Evolutionary conservation across 2,888 invertebrate genomes (phyloP).

Genomic region (Monoplex corrugatus): DNA sequence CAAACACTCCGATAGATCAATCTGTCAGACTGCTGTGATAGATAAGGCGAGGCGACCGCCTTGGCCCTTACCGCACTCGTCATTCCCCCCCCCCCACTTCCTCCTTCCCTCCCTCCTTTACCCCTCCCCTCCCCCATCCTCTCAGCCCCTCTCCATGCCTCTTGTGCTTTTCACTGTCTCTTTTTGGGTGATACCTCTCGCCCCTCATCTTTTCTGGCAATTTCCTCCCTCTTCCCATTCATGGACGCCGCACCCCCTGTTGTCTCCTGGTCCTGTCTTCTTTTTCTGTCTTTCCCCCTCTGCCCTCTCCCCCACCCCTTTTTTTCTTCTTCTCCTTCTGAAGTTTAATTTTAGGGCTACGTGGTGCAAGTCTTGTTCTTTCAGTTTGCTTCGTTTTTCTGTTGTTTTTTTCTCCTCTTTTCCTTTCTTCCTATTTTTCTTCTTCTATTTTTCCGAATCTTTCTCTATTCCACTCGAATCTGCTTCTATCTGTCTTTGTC

Average conservation of each 20-base stretch:
- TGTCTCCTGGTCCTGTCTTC: background rate
- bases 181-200: too few relatives aligned
- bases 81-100: background rate
- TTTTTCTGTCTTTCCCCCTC: background rate
- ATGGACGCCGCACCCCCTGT: background rate
- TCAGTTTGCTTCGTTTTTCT: too few relatives aligned
- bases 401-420: too few relatives aligned
- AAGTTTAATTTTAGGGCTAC: background rate
- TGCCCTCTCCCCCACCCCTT: background rate
- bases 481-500: too few relatives aligned
- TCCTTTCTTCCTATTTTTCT: background rate
- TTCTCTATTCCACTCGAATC: background rate
- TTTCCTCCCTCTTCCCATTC: background rate
- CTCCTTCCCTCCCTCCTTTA: too few relatives aligned
- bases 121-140: background rate
- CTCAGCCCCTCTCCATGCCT: background rate
- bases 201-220: too few relatives aligned
- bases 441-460: background rate
- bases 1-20: constrained; percentile 50
- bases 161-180: background rate
- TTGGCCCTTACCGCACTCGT: background rate
- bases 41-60: constrained; percentile 42
- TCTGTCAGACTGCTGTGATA: constrained; percentile 46
- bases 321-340: background rate
- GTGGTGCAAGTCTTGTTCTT: too few relatives aligned